Evolutionary conservation across 2,113 vertebrate genomes (phyloP), one percentile per base, ranked within the genome.

Genomic region (Oncorhynchus clarkii): DNA sequence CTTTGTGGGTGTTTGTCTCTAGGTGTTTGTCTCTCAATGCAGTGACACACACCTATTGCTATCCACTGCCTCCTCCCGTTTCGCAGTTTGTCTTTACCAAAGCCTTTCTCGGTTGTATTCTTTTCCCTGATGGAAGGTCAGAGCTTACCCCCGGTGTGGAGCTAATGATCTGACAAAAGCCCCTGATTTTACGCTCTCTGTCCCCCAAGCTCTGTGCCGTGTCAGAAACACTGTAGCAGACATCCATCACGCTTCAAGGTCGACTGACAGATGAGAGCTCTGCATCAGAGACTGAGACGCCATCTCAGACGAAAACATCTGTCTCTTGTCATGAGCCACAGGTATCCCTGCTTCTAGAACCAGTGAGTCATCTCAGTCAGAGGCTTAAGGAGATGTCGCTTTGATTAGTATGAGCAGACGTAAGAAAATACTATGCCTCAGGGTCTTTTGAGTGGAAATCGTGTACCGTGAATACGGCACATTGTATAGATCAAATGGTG

Each of bases 291-390:
- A 51, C 16, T 24, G 66, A 31, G 27, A 9, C 66, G 75, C 70
- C 74, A 16, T 57, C 22, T 26, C n/a, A 22, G 39, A 75, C 39
- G 22, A 48, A 34, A 80, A 76, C 48, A 70, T 83, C 80, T 84
- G 80, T 75, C 74, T 89, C 80, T 76, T 80, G 84, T 87, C 85
- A 79, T 4, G 77, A 83, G 84, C 83, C 87, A 85, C 87, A 88
- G 85, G 88, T 88, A 86, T 77, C 82, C 73, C 81, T 66, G 72
- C 82, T 79, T 73, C 70, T 68, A 6, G 20, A 11, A 51, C 75
- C 80, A 20, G 75, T 20, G 82, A 86, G 79, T 76, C 66, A 22
- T 79, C 18, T n/a, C 68, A 79, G 83, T 84, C 81, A 76, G 77
- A 78, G 64, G 4, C 34, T 88, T 70, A 83, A 82, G 76, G 80